Conservation (phyloP, 2,888 invertebrate genomes). For the Dorcus hopei region DNA sequence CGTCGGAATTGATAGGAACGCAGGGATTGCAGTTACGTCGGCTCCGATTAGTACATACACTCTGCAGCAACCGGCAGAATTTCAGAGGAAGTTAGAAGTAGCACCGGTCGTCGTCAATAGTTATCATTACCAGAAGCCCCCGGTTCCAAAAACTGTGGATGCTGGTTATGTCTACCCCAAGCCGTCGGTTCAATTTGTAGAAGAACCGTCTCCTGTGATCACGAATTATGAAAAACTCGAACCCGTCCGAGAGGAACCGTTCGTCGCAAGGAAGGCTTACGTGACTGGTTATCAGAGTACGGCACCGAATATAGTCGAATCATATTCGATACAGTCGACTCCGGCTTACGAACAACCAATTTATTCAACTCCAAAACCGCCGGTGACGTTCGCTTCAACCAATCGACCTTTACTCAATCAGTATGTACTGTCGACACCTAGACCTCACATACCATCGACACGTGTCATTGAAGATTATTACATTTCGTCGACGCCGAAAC, state of each 20-base stretch:
- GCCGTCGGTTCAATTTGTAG: slow-evolving; percentile 40
- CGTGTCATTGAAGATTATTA: slow-evolving; percentile 1
- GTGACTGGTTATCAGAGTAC: slow-evolving; percentile 30
- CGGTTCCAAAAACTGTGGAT: slow-evolving; percentile 9
- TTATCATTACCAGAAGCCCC: slow-evolving; percentile 40
- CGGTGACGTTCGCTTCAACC: too few relatives aligned
- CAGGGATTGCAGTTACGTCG: too few relatives aligned
- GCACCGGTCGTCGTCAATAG: slow-evolving; percentile 35
- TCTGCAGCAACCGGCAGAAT: slow-evolving; percentile 37
- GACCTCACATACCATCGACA: not conserved
- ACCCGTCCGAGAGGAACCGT: slow-evolving; percentile 38
- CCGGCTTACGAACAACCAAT: not conserved
- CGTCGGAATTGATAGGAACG: slow-evolving; percentile 18
- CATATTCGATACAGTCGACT: not conserved
- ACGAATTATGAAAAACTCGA: slow-evolving; percentile 26
- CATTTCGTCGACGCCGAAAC: slow-evolving; percentile 33
- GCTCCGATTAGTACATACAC: too few relatives aligned
- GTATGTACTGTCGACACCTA: too few relatives aligned
- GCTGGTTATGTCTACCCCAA: slow-evolving; percentile 33
- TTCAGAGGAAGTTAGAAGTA: slow-evolving; percentile 30
- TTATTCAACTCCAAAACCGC: not conserved
- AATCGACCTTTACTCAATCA: too few relatives aligned
- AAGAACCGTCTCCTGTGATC: slow-evolving; percentile 35
- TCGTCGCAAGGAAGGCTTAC: slow-evolving; percentile 42
- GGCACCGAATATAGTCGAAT: not conserved